A percentile compares a stretch with the other conserved stretches of the same genome.
Conservation (phyloP, 2,797 vertebrate species). For the Serranus cabrilla region DNA sequence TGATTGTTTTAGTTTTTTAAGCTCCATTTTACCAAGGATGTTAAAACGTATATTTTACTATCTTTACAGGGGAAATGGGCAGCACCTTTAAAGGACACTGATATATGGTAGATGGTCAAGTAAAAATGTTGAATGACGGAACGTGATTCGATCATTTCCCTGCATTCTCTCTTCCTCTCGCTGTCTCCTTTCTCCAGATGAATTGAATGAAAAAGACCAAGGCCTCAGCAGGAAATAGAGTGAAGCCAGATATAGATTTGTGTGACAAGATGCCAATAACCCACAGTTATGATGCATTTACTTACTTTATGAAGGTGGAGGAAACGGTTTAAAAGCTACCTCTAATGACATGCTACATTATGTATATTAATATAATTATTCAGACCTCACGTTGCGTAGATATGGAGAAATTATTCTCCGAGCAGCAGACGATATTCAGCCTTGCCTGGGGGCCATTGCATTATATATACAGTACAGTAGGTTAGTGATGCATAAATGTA, state of each 20-base stretch:
- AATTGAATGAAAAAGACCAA: constrained; percentile 36
- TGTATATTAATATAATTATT: constrained; percentile 52
- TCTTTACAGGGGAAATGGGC: constrained; percentile 30
- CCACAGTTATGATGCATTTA: constrained; percentile 19
- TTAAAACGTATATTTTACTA: constrained; percentile 32
- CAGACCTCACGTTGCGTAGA: constrained; percentile 36
- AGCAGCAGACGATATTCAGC: constrained; percentile 26
- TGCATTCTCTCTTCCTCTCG: background rate
- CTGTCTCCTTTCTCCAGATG: constrained; percentile 1
- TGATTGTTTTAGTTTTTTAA: constrained; percentile 49
- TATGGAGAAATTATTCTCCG: constrained; percentile 43
- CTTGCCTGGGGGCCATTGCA: constrained; percentile 33
- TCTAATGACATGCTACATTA: constrained; percentile 34
- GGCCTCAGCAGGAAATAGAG: constrained; percentile 30
- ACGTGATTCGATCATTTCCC: constrained; percentile 24
- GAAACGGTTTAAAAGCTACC: constrained; percentile 28
- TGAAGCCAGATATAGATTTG: background rate
- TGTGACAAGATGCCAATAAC: constrained; percentile 24
- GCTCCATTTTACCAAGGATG: constrained; percentile 20
- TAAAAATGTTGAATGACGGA: constrained; percentile 23
- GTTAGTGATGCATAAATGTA: constrained; percentile 48
- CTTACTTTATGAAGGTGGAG: constrained; percentile 10
- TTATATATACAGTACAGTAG: constrained; percentile 41
- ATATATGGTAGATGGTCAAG: constrained; percentile 11
- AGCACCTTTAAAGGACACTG: constrained; percentile 38